Evolutionary conservation across 2,888 invertebrate genomes (phyloP), one percentile per base, ranked within the genome.

Genomic region (Dioctria rufipes): DNA sequence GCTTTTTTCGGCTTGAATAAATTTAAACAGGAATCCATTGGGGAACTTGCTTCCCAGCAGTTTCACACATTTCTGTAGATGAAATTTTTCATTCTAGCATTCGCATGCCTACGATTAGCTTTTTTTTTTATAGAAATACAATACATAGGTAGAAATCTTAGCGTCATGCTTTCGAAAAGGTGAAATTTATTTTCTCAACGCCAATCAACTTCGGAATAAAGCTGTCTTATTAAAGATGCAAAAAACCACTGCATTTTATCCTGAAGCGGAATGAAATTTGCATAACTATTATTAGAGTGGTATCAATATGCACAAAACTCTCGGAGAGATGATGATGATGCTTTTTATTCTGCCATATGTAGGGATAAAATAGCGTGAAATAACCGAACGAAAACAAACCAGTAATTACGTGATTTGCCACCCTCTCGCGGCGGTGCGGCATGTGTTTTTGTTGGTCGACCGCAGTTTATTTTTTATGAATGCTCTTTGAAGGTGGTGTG

Each of bases 341-440:
- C 9, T 80, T 78, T 81, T 81, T 81, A 81, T 81, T 78, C 80
- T 78, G 82, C 80, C 82, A 82, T 82, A 80, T 82, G 82, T 42
- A 63, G 37, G 13, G n/a, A 25, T 42, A 66, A 66, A 73, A 80
- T 66, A 77, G 77, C 80, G 82, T 82, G 71, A 82, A 82, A 82
- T 82, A 77, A 65, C 61, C 80, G 13, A 78, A 78, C 61, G 78
- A 82, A 82, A 82, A 80, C 80, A 82, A 82, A 82, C 82, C 80
- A 78, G 80, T 66, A 80, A 82, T 82, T 80, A 80, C 49, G 63
- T 78, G 75, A 75, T 77, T 79, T 80, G 60, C 54, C 73, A 73
- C 80, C 80, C 80, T 67, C 25, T 25, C 25, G 25, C 25, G 25
- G 25, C 25, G 25, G 25, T 25, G 25, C 67, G 73, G 25, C 39